Percentiles rank a stretch among this genome's conserved stretches.
Evolutionary conservation across 2,797 vertebrate genomes (phyloP).

Genomic region (Anguilla marmorata): DNA sequence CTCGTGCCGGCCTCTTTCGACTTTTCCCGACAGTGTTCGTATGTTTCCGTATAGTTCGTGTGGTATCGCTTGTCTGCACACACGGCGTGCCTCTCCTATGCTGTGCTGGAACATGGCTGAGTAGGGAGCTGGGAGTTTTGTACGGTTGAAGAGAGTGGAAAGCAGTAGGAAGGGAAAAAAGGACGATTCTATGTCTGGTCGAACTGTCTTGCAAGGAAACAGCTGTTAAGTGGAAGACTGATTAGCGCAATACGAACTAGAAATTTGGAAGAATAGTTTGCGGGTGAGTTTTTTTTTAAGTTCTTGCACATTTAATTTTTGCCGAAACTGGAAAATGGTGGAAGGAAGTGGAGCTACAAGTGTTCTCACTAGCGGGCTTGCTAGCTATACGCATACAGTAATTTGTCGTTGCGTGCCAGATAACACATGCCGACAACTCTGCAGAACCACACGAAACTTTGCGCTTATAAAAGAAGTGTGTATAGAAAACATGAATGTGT

Average conservation of each 20-base stretch:
- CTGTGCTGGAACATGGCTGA: conserved; percentile 78
- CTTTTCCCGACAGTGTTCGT: conserved; percentile 60
- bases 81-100: conserved; percentile 56
- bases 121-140: conserved; percentile 62
- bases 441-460: conserved; percentile 12
- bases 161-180: conserved; percentile 33
- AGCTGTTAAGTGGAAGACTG: neutral
- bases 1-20: conserved; percentile 50
- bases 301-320: conserved; percentile 71
- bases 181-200: conserved; percentile 32
- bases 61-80: conserved; percentile 61
- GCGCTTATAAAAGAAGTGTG: neutral
- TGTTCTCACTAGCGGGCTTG: conserved; percentile 35
- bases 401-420: conserved; percentile 14
- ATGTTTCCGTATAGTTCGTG: conserved; percentile 57
- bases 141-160: conserved; percentile 52
- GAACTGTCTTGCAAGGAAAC: conserved; percentile 31
- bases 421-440: conserved; percentile 5
- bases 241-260: conserved; percentile 33
- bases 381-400: conserved; percentile 20
- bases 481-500: neutral
- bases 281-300: conserved; percentile 71
- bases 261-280: conserved; percentile 52
- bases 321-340: conserved; percentile 69
- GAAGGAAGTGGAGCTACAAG: conserved; percentile 56